A percentile compares a stretch with the other conserved stretches of the same genome.
These are phyloP conservation scores for Hydrolagus affinis DNA, from an alignment of 2,113 vertebrate species.

Conservation along the genomic window DNA sequence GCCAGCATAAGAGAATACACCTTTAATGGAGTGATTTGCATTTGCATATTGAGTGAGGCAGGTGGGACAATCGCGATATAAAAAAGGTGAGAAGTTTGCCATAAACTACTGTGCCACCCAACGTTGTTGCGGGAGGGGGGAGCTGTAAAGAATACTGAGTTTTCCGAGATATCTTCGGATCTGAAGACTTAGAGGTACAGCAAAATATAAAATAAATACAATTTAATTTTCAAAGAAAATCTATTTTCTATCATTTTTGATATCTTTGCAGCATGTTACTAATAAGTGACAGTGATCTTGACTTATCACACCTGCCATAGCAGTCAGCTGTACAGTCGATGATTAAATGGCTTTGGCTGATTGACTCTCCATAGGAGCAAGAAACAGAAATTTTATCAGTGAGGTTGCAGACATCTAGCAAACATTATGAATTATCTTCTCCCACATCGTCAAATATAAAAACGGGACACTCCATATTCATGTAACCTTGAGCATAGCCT, in stretches of 20 bases:
- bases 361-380: slow-evolving; percentile 38
- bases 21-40: slow-evolving; percentile 39
- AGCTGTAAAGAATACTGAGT: too few relatives aligned
- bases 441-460: slow-evolving; percentile 41
- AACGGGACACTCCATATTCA: slow-evolving; percentile 72
- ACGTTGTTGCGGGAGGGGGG: not conserved
- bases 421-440: slow-evolving; percentile 40
- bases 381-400: slow-evolving; percentile 34
- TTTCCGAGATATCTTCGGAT: not conserved
- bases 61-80: not conserved
- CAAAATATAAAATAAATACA: not conserved
- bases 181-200: not conserved
- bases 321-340: slow-evolving; percentile 40
- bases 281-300: slow-evolving; percentile 39
- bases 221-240: slow-evolving; percentile 35
- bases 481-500: slow-evolving; percentile 80
- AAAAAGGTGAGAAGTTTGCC: not conserved
- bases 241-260: slow-evolving; percentile 36
- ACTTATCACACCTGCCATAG: slow-evolving; percentile 35
- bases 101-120: not conserved
- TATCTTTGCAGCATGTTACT: slow-evolving; percentile 36
- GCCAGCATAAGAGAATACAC: slow-evolving; percentile 33
- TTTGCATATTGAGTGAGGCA: slow-evolving; percentile 28
- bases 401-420: slow-evolving; percentile 28
- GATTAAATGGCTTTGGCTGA: slow-evolving; percentile 43